Evolutionary conservation across 2,113 vertebrate genomes (phyloP).

Genomic region (Regulus satrapa): DNA sequence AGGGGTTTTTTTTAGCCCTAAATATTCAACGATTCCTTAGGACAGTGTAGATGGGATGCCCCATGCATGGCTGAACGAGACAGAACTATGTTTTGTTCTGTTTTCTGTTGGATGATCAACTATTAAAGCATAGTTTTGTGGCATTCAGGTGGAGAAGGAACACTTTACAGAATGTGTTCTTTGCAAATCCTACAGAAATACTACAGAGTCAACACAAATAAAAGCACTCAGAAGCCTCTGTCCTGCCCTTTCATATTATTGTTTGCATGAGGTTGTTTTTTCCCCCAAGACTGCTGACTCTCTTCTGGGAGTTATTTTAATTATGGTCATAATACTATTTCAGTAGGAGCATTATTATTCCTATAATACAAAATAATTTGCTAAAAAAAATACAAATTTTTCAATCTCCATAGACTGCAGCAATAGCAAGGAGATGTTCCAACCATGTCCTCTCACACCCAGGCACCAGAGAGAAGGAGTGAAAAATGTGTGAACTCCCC

Average conservation of each 20-base stretch:
- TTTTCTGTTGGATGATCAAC: neutral
- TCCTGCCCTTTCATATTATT: neutral
- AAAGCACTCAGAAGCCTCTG: neutral
- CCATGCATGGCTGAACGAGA: neutral
- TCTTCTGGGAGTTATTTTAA: slow-evolving; percentile 37
- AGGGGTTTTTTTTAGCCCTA: neutral
- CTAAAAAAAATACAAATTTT: neutral
- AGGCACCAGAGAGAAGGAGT: neutral
- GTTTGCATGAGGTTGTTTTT: neutral
- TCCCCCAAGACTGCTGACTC: neutral
- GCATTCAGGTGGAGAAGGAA: neutral
- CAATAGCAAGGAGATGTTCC: neutral
- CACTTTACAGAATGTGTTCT: neutral
- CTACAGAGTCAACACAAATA: neutral
- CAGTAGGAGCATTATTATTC: neutral
- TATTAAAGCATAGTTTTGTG: neutral
- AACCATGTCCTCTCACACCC: neutral
- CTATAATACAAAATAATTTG: neutral
- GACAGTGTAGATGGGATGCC: neutral
- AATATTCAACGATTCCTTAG: neutral
- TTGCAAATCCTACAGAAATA: neutral
- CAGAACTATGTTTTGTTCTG: neutral
- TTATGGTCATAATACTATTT: neutral
- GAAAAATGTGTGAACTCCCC: neutral
- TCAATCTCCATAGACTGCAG: neutral